Evolutionary conservation across 2,888 invertebrate genomes (phyloP), one percentile per base, ranked within the genome.

Genomic region (Eupeodes luniger): DNA sequence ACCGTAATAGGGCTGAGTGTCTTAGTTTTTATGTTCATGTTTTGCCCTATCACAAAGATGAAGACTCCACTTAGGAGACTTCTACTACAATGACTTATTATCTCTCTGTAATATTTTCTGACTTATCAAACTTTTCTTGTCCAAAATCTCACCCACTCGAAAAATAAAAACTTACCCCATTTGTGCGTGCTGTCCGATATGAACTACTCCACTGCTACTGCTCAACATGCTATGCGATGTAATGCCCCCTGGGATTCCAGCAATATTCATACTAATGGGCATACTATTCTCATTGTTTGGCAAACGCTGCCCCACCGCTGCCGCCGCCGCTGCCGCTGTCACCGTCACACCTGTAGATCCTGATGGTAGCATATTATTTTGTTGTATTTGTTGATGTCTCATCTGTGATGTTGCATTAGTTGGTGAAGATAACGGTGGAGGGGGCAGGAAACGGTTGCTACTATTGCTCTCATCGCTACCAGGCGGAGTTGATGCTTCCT

Each of bases 271-370:
- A 19, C 77, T 74, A 19, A 84, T 84, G 6, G 84, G 84, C 72
- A 87, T 87, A 55, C 83, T 76, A 44, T 83, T 87, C 19, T 81
- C 87, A 34, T 80, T 87, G 61, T 81, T 87, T 11, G 84, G 19
- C 44, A 55, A 14, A 16, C 59, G 47, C 14, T 62, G 69, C 27
- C n/a, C 34, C 40, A 5, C 9, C 40, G 9, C 40, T 7, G 40
- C 9, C 40, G 9, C 40, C 1, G 9, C 4, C 40, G 40, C 40
- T 40, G 6, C 40, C 40, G 9, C 40, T 40, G 5, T 4, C 9
- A 40, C 40, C 9, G 40, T 9, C 27, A 27, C 27, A 27, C 27
- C 27, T 9, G 40, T 40, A 9, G 69, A 6, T 5, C 59, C 36
- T 19, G 59, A 66, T 0, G 76, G 27, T 59, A 87, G 72, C 19